Conservation (phyloP, 2,888 invertebrate genomes). For the Neoaliturus tenellus region DNA sequence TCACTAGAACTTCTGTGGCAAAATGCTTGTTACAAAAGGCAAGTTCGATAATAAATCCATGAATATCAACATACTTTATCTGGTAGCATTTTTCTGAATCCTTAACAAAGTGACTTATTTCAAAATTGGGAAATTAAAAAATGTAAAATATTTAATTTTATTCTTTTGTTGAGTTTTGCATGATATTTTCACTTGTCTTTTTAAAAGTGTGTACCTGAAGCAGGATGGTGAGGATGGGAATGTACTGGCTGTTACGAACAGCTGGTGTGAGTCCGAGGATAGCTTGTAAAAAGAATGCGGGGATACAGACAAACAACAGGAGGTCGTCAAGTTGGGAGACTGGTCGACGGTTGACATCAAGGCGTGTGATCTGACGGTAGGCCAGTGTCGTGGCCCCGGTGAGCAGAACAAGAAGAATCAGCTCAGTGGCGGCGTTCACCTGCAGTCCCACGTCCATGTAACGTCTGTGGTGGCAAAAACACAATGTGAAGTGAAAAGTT, state of each 20-base stretch:
- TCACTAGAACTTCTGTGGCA: too few relatives aligned
- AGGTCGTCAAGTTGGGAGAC: conserved; percentile 82
- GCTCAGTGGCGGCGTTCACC: conserved; percentile 75
- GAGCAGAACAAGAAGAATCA: conserved; percentile 76
- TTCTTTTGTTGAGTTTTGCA: too few relatives aligned
- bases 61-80: too few relatives aligned
- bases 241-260: conserved; percentile 74
- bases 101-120: too few relatives aligned
- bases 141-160: too few relatives aligned
- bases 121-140: too few relatives aligned
- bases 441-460: conserved; percentile 74
- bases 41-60: too few relatives aligned
- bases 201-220: too few relatives aligned
- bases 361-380: conserved; percentile 78
- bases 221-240: conserved; percentile 75
- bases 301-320: conserved; percentile 82
- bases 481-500: too few relatives aligned
- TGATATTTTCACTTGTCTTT: too few relatives aligned
- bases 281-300: conserved; percentile 83
- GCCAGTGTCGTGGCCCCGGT: conserved; percentile 77
- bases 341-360: conserved; percentile 78
- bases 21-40: too few relatives aligned
- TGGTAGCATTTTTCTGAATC: too few relatives aligned
- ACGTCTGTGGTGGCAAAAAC: conserved; percentile 71
- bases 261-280: conserved; percentile 82